phyloP scores from a whole-genome alignment of 2,797 vertebrate species.

The Labeo calbasu region DNA sequence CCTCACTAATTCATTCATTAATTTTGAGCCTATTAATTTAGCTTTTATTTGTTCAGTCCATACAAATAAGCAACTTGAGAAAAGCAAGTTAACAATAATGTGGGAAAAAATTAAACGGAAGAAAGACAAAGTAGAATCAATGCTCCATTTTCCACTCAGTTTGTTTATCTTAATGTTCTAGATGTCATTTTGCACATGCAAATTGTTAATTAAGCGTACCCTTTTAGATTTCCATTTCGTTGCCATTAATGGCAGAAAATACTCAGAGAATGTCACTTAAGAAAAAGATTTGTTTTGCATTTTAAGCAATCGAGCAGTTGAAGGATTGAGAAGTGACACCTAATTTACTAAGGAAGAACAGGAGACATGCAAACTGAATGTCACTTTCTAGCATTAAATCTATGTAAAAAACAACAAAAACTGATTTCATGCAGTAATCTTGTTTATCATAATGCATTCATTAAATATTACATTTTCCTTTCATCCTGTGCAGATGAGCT shows the following conservation, averaged over 20 bases:
- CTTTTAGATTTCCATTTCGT: constrained; percentile 14
- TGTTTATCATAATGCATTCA: background rate
- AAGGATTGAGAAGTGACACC: background rate
- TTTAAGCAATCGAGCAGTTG: background rate
- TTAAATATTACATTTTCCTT: background rate
- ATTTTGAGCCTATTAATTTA: background rate
- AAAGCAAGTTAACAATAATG: background rate
- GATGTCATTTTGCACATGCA: background rate
- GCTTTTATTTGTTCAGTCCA: too few species aligned
- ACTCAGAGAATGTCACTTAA: background rate
- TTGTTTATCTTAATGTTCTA: background rate
- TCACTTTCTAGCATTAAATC: constrained; percentile 1
- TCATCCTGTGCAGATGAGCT: background rate
- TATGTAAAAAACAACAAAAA: background rate
- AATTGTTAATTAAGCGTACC: constrained; percentile 8
- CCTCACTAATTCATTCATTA: background rate
- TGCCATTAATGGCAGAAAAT: background rate
- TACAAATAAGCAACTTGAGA: background rate
- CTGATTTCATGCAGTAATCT: background rate
- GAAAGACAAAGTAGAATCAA: background rate
- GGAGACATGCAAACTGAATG: background rate
- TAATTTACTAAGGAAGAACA: background rate
- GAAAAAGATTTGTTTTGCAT: background rate
- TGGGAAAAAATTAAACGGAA: background rate
- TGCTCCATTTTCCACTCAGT: background rate